Conservation (phyloP, 2,888 invertebrate genomes). For the Tetrapedia diversipes region DNA sequence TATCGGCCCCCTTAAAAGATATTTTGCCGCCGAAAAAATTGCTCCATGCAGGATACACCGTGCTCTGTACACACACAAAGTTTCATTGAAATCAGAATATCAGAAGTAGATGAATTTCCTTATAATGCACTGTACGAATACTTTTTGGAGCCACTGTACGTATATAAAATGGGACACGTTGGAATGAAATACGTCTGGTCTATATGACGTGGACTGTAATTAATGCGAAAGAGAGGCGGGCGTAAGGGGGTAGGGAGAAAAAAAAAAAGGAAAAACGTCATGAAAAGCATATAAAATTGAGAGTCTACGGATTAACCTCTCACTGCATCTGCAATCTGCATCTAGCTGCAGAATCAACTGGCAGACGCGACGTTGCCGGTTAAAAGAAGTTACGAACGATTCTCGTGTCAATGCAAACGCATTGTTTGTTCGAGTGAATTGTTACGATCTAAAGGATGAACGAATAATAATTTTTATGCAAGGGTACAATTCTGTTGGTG, state of each 20-base stretch:
- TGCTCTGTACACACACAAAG: too few species aligned
- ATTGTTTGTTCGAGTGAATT: background rate
- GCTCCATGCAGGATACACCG: too few species aligned
- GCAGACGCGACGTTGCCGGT: conserved; percentile 44
- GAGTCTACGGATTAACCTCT: conserved; percentile 43
- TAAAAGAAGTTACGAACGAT: background rate
- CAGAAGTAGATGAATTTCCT: too few species aligned
- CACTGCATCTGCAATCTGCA: conserved; percentile 30
- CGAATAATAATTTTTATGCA: background rate
- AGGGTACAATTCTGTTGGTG: background rate
- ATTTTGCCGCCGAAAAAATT: too few species aligned
- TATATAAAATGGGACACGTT: conserved; percentile 26
- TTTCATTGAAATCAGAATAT: too few species aligned
- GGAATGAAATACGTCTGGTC: conserved; percentile 41
- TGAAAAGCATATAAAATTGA: conserved; percentile 52
- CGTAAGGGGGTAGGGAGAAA: conserved; percentile 10
- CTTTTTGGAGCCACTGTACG: too few species aligned
- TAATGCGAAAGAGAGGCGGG: conserved; percentile 40
- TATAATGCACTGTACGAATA: too few species aligned
- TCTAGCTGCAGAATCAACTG: conserved; percentile 41
- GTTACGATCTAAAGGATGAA: background rate
- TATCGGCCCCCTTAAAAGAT: too few species aligned
- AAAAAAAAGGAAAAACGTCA: conserved; percentile 15
- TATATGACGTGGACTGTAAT: conserved; percentile 44
- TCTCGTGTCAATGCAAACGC: background rate